Evolutionary conservation across 2,797 vertebrate genomes (phyloP).

Genomic region (Intellagama lesueurii): DNA sequence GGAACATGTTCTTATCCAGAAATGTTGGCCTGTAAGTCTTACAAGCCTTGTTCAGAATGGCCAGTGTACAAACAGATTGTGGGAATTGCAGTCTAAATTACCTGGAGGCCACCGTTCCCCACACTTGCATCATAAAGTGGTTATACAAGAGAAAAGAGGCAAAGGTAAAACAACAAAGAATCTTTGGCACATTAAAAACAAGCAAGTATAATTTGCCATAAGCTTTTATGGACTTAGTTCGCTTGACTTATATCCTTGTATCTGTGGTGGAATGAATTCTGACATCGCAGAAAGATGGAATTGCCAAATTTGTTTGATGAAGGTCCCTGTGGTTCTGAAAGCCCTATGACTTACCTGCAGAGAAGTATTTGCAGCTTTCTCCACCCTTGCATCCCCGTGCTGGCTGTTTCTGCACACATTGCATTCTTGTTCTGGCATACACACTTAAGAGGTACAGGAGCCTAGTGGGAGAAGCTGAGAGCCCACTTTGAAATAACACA

Average conservation of each 20-base stretch:
- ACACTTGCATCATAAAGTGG: too few relatives aligned
- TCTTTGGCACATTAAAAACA: too few relatives aligned
- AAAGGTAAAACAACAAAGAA: too few relatives aligned
- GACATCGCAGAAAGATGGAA: background rate
- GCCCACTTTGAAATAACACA: background rate
- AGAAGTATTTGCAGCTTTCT: background rate
- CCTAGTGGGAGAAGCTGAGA: background rate
- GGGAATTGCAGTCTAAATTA: too few relatives aligned
- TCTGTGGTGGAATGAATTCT: slow-evolving; percentile 17
- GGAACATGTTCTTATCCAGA: too few relatives aligned
- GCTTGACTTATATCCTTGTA: background rate
- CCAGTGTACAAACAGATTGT: background rate
- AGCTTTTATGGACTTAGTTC: too few relatives aligned
- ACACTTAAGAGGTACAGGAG: background rate
- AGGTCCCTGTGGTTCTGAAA: background rate
- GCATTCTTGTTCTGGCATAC: background rate
- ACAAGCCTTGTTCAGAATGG: too few relatives aligned
- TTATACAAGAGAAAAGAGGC: too few relatives aligned
- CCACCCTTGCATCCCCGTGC: background rate
- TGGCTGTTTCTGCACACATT: background rate
- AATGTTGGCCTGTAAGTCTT: too few relatives aligned
- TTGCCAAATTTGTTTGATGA: background rate
- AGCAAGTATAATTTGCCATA: too few relatives aligned
- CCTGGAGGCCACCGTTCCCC: too few relatives aligned
- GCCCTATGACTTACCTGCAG: background rate